Base-by-base conservation (phyloP, 2,113 vertebrate genomes). In the Vombatus ursinus region DNA sequence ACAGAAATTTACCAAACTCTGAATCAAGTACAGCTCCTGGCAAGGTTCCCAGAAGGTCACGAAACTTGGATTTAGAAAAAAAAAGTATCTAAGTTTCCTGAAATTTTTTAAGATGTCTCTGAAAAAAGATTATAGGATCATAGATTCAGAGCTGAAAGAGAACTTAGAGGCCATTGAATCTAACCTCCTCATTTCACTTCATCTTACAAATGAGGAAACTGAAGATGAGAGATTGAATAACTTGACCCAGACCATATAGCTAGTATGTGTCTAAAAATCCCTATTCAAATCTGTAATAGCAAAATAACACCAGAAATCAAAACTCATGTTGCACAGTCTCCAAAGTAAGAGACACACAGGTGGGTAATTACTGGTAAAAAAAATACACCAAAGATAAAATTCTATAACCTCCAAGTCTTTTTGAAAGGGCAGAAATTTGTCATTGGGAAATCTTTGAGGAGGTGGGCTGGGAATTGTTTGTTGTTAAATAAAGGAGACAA, bases 1-100 rank as follows among this genome's bases (percentile, higher is more conserved):
- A 95, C 91, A 94, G 95, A 97, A 97, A 94, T 44, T 84, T 84
- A 44, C 68, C n/a, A 77, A 96, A 90, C 90, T 57, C 44, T 90
- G 23, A 95, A 94, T 96, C 93, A 54, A 96, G 93, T 51, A 89
- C 52, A 94, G 89, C 44, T 92, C 53, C 90, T 96, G 96, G 96
- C 92, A 94, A 52, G 48, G 68, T 92, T 96, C 94, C 97, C 95
- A 98, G 97, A 96, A 96, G 94, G 93, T 97, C 94, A 96, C 68
- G 92, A 96, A 96, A 96, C 94, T 95, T 95, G 54, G 47, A 96
- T 52, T 93, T 95, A n/a, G 31, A 37, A 37, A 37, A 8, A 95
- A 53, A 96, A 96, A 94, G 2, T 91, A 54, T 94, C 93, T 91
- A 92, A 0, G 22, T 95, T 96, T 96, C 93, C 84, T 93, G 91